Conservation (phyloP, 2,888 invertebrate species). For the Patella depressa region DNA sequence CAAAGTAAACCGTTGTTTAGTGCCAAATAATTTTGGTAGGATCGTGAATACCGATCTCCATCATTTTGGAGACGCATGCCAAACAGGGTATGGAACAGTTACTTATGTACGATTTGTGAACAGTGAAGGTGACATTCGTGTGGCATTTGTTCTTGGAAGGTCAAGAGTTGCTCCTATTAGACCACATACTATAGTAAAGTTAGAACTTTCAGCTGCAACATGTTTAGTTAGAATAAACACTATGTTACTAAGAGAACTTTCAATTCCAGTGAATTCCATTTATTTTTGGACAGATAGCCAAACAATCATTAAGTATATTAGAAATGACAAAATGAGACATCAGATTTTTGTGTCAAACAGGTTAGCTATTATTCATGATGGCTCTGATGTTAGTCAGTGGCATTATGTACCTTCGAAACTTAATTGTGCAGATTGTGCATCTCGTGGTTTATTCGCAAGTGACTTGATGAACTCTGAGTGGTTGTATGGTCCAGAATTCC, state of each 20-base stretch:
- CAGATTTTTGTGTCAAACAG: no score
- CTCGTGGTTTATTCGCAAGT: slow-evolving; percentile 26
- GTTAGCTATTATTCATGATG: not conserved
- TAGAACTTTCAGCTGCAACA: slow-evolving; percentile 21
- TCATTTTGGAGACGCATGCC: slow-evolving; percentile 17
- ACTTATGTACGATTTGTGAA: slow-evolving; percentile 13
- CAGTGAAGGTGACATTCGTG: slow-evolving; percentile 6
- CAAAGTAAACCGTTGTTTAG: not conserved
- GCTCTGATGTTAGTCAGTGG: slow-evolving; percentile 31
- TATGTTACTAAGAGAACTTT: slow-evolving; percentile 13
- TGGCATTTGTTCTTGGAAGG: not conserved
- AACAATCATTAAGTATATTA: slow-evolving; percentile 19
- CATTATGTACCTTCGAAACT: slow-evolving; percentile 23
- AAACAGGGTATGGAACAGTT: slow-evolving; percentile 9
- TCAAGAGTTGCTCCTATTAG: slow-evolving; percentile 20
- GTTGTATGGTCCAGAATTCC: slow-evolving; percentile 34
- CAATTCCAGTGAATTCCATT: not conserved
- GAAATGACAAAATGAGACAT: slow-evolving; percentile 13
- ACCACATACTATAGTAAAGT: slow-evolving; percentile 11
- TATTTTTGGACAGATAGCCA: slow-evolving; percentile 25
- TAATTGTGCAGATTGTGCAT: slow-evolving; percentile 35
- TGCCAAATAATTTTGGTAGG: not conserved
- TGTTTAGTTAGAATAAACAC: slow-evolving; percentile 14
- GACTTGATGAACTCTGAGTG: slow-evolving; percentile 26
- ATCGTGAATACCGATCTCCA: slow-evolving; percentile 2